Percentiles rank a stretch among this genome's conserved stretches.
Conservation (phyloP, 2,888 invertebrate genomes). For the Zaprionus lineosus region DNA sequence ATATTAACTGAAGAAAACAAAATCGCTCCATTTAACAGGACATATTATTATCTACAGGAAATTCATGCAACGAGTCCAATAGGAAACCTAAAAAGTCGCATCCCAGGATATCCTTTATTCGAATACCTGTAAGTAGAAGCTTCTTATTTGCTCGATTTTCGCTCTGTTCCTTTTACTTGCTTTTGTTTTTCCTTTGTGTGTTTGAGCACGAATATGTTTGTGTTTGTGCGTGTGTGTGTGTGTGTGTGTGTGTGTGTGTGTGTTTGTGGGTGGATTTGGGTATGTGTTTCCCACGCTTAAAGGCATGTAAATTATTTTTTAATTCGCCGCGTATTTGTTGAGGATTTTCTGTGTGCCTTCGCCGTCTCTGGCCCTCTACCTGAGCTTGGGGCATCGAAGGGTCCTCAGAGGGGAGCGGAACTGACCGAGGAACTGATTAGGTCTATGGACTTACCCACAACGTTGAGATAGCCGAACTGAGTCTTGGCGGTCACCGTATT, state of each 20-base stretch:
- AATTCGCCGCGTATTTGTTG: constrained; percentile 62
- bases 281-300: constrained; percentile 43
- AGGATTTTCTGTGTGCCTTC: constrained; percentile 47
- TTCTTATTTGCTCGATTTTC: constrained; percentile 1
- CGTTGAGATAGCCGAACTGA: constrained; percentile 95
- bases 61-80: no score
- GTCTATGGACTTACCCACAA: constrained; percentile 88
- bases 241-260: constrained; percentile 7
- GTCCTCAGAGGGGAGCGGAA: no score
- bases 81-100: no score
- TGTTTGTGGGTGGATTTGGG: constrained; percentile 5
- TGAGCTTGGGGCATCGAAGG: constrained; percentile 3
- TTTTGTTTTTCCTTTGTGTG: constrained; percentile 19
- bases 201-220: no score
- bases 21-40: no score
- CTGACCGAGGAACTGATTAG: constrained; percentile 48
- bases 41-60: no score
- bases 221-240: background rate
- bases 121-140: background rate
- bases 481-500: constrained; percentile 96
- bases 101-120: background rate
- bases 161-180: constrained; percentile 5
- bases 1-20: no score
- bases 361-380: background rate
- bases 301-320: constrained; percentile 72